Conservation (phyloP, 2,797 vertebrate species). For the Brachyrhaphis roseni region DNA sequence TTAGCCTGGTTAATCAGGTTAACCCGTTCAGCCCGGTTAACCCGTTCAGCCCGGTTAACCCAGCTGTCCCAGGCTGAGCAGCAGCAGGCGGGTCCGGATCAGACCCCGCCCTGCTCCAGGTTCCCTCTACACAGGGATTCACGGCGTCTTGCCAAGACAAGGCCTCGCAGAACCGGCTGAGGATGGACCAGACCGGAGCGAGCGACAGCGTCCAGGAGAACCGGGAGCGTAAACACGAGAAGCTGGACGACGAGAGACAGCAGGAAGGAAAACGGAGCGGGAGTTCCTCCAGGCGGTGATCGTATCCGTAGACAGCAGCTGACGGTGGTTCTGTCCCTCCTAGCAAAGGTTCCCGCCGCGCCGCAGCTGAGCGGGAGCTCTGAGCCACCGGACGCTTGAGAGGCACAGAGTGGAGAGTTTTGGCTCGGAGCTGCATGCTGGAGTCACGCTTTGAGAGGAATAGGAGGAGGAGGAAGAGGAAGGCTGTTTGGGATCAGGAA, state of each 20-base stretch:
- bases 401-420: conserved; percentile 97
- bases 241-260: conserved; percentile 34
- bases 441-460: conserved; percentile 87
- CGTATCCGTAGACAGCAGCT: conserved; percentile 70
- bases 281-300: conserved; percentile 79
- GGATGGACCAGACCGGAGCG: conserved; percentile 85
- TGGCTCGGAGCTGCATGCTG: conserved; percentile 98
- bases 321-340: conserved; percentile 24
- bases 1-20: no score
- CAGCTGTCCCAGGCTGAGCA: no score
- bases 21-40: no score
- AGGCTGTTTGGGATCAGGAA: conserved; percentile 51
- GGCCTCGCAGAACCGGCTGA: conserved; percentile 91
- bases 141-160: conserved; percentile 88
- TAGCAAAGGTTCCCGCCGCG: conserved; percentile 16
- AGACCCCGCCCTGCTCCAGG: conserved; percentile 73
- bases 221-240: conserved; percentile 41
- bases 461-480: conserved; percentile 53
- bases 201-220: conserved; percentile 76
- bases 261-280: conserved; percentile 61
- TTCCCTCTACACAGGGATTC: conserved; percentile 84
- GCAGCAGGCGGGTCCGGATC: conserved; percentile 17
- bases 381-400: conserved; percentile 89
- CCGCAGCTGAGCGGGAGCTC: conserved; percentile 78
- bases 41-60: no score